Evolutionary conservation across 2,888 invertebrate genomes (phyloP), one percentile per base, ranked within the genome.

Genomic region (Phragmatobia fuliginosa): DNA sequence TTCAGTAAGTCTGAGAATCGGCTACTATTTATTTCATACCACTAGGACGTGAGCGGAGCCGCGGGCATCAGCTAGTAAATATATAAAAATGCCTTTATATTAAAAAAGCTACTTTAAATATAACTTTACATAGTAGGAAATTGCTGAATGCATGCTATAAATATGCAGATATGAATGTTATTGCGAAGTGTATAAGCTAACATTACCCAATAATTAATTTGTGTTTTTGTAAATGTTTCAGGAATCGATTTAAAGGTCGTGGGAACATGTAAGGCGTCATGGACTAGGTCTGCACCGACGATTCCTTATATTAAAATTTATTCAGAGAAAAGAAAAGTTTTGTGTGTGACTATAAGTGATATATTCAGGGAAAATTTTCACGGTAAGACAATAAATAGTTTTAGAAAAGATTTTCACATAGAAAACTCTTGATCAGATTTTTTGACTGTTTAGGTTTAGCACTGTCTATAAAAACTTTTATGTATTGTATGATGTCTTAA

Each of bases 291-390:
- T 2, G 84, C 84, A 73, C 91, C 94, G 2, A 91, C 91, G 3
- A 79, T 92, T 45, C 94, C 94, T 0, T 93, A 90, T 70, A 87
- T 94, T 49, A 92, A 89, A 83, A 85, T 91, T 32, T 94, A 94
- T 80, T 90, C 92, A 0, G 90, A 89, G 72, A 91, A 91, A 75
- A 85, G 82, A 68, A 90, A 87, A 75, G 64, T 93, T n/a, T 78
- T 94, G 6, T 85, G 85, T 62, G 79, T 90, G 7, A 76, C 83
- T 66, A 85, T 90, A 41, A 72, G 67, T 0, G 84, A 91, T 69
- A 81, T 92, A 61, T 92, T 93, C 77, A 82, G 83, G 61, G 87
- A 88, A 68, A 83, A 73, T 75, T 84, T 75, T 85, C 85, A 82
- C 73, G 81, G 85, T 85, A 74, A 78, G 75, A 68, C 21, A 4